Evolutionary conservation across 2,113 vertebrate species (phyloP).

Genomic region (Archocentrus centrarchus): DNA sequence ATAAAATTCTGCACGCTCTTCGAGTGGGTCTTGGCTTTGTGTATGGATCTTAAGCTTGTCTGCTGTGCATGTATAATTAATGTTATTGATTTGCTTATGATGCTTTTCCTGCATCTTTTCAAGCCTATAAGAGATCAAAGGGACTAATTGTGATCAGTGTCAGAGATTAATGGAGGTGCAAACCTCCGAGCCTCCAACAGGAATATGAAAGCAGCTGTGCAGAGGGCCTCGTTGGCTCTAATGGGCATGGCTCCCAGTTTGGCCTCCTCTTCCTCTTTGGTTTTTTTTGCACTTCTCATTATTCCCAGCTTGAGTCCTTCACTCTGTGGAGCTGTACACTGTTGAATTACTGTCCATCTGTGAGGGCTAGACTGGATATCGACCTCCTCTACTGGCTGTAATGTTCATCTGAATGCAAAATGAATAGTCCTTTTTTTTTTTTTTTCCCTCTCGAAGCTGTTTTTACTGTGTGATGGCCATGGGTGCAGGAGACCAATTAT

Average conservation of each 20-base stretch:
- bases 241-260: constrained; percentile 69
- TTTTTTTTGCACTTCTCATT: constrained; percentile 68
- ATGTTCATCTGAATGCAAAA: constrained; percentile 71
- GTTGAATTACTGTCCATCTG: constrained; percentile 79
- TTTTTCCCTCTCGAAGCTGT: constrained; percentile 42
- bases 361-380: constrained; percentile 61
- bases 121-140: constrained; percentile 69
- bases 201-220: constrained; percentile 76
- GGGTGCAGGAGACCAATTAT: constrained; percentile 53
- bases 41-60: constrained; percentile 55
- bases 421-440: constrained; percentile 47
- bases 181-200: constrained; percentile 54
- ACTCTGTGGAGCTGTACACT: constrained; percentile 48
- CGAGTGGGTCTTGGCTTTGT: constrained; percentile 38
- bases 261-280: constrained; percentile 36
- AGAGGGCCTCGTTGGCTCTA: constrained; percentile 62
- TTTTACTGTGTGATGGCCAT: constrained; percentile 19
- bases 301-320: constrained; percentile 62
- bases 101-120: constrained; percentile 56
- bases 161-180: constrained; percentile 79
- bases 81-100: constrained; percentile 77
- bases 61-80: constrained; percentile 74
- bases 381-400: constrained; percentile 57
- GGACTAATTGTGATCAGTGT: constrained; percentile 81
- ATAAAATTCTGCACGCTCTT: constrained; percentile 11